Percentiles rank a stretch among this genome's conserved stretches.
Evolutionary conservation across 2,888 invertebrate species (phyloP).

Genomic region (Pollenia griseotomentosa): DNA sequence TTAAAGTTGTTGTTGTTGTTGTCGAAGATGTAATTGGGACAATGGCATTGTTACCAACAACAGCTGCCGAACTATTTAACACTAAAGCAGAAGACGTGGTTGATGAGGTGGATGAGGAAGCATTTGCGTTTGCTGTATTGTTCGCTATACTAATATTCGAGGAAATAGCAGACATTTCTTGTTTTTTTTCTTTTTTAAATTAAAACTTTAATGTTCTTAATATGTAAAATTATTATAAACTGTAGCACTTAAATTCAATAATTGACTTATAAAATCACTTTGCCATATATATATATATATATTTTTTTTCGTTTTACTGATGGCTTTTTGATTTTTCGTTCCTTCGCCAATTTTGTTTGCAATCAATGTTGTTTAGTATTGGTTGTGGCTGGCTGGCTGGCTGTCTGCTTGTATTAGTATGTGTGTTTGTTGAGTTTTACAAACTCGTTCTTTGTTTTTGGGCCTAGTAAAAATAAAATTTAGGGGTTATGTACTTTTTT

Average conservation of each 20-base stretch:
- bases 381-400: not conserved
- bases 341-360: constrained; percentile 1
- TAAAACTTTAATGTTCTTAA: not conserved
- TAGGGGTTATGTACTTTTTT: constrained; percentile 64
- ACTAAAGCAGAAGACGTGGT: constrained; percentile 42
- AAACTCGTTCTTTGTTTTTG: constrained; percentile 37
- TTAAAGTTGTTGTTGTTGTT: constrained; percentile 72
- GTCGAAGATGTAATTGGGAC: constrained; percentile 67
- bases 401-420: too few relatives aligned
- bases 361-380: not conserved
- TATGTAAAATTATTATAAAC: constrained; percentile 25
- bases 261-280: constrained; percentile 60
- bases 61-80: constrained; percentile 62
- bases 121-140: constrained; percentile 33
- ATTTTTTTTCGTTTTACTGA: not conserved
- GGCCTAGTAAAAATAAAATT: constrained; percentile 10
- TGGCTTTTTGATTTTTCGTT: constrained; percentile 27
- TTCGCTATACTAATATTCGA: constrained; percentile 56
- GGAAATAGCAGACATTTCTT: constrained; percentile 63
- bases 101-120: constrained; percentile 47
- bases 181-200: constrained; percentile 27
- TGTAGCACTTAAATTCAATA: constrained; percentile 46
- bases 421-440: not conserved
- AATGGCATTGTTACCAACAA: constrained; percentile 65
- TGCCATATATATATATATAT: not conserved